Evolutionary conservation across 2,888 invertebrate genomes (phyloP).

Genomic region (Venustoraphidia nigricollis): DNA sequence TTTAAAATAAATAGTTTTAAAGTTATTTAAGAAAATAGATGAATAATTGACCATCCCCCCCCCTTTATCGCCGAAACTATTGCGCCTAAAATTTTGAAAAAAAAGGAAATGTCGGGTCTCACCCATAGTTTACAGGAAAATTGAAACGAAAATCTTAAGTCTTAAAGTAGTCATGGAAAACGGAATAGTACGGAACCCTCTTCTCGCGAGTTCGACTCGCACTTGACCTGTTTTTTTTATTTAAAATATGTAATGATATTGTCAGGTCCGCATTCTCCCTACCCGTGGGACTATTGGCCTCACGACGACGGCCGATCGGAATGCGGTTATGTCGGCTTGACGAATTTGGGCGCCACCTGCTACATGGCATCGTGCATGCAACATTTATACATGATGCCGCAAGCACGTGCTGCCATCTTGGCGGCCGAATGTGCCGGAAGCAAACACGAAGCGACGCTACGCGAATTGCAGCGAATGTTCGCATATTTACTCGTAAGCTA

Average conservation of each 20-base stretch:
- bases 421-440: constrained; percentile 53
- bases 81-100: no score
- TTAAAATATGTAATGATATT: not conserved
- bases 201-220: no score
- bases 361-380: constrained; percentile 98
- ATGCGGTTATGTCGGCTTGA: constrained; percentile 87
- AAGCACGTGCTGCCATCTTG: constrained; percentile 72
- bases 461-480: constrained; percentile 89
- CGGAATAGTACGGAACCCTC: no score
- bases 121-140: no score
- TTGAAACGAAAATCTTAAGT: no score
- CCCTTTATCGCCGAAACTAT: no score
- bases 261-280: constrained; percentile 59
- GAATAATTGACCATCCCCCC: no score
- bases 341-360: constrained; percentile 90
- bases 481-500: constrained; percentile 62
- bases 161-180: no score
- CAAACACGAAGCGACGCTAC: constrained; percentile 67
- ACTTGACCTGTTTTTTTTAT: no score
- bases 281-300: constrained; percentile 98
- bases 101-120: no score
- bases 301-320: constrained; percentile 88
- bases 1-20: no score
- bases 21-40: no score
- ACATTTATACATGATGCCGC: constrained; percentile 94